Base-by-base conservation (phyloP, 2,113 vertebrate species). In the Coracopsis vasa region DNA sequence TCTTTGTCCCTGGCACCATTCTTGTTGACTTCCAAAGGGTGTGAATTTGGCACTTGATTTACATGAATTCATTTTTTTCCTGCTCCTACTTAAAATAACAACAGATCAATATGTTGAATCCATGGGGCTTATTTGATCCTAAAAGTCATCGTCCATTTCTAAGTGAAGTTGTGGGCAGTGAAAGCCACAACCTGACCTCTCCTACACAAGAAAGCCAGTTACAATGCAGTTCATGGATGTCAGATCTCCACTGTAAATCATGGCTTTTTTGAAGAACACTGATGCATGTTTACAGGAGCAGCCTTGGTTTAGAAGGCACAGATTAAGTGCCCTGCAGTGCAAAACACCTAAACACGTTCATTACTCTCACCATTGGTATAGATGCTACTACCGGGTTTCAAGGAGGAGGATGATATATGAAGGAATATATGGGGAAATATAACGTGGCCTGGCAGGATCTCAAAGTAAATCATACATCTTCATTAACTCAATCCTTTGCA, bases 11-110 rank as follows among this genome's bases (percentile, higher is more conserved):
- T 94, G 95, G 75, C 79, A 94, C 65, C 50, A 12, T 65, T 95
- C 88, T 80, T 75, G 35, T 88, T 86, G 88, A 18, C 79, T 94
- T 90, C 61, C 78, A 91, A 42, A 79, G 35, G 24, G 2, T 53
- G 35, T 20, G 39, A 67, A 56, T 87, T 92, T 95, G 71, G 60
- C 29, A 31, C 33, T 93, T 94, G 44, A 74, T 96, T 96, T 92
- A 87, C 65, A 35, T 75, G 35, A 2, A 45, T 80, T 41, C 35
- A 8, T 39, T 67, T 47, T 77, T n/a, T 33, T 27, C 35, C 70
- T 75, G 16, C 56, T 94, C 3, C 7, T 90, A 19, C 86, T 72
- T 60, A 56, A 93, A 95, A 75, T 92, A 93, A 17, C 13, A 7
- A 7, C 50, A 20, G 86, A 69, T 97, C 88, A 37, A 74, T 96